Percentiles rank a stretch among this genome's conserved stretches.
Conservation (phyloP, 2,888 invertebrate genomes). For the Norana najaformis region DNA sequence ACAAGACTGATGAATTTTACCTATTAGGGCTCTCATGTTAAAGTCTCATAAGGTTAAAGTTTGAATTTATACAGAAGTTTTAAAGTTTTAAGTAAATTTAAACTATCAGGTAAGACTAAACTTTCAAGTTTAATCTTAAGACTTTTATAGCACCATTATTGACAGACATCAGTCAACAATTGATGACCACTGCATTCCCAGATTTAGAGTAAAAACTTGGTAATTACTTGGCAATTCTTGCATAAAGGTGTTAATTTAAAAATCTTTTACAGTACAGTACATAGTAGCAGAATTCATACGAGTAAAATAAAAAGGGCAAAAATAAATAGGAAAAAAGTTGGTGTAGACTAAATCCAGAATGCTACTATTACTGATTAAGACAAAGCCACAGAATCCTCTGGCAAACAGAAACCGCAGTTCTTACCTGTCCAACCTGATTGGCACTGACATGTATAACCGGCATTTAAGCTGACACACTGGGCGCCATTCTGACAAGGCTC, state of each 20-base stretch:
- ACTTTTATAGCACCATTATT: not conserved
- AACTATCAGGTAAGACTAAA: not conserved
- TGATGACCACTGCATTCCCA: not conserved
- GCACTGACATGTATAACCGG: slow-evolving; percentile 76
- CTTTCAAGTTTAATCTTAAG: not conserved
- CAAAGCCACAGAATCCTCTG: not conserved
- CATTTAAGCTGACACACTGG: slow-evolving; percentile 59
- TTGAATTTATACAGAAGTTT: too few relatives aligned
- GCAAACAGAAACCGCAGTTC: not conserved
- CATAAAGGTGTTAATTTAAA: too few relatives aligned
- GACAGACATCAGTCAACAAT: not conserved
- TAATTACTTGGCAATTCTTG: too few relatives aligned
- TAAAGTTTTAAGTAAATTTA: not conserved
- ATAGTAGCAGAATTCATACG: not conserved
- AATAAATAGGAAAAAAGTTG: not conserved
- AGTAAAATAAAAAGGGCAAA: not conserved
- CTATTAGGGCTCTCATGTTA: too few relatives aligned
- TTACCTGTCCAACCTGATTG: slow-evolving; percentile 68
- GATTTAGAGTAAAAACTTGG: too few relatives aligned
- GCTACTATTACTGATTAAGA: not conserved
- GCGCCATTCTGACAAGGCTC: slow-evolving; percentile 65
- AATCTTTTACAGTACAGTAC: too few relatives aligned
- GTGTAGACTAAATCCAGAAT: not conserved
- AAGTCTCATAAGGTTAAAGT: too few relatives aligned
- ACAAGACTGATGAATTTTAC: too few relatives aligned